phyloP scores from a whole-genome alignment of 2,113 vertebrate species.

The Heliornis fulica region DNA sequence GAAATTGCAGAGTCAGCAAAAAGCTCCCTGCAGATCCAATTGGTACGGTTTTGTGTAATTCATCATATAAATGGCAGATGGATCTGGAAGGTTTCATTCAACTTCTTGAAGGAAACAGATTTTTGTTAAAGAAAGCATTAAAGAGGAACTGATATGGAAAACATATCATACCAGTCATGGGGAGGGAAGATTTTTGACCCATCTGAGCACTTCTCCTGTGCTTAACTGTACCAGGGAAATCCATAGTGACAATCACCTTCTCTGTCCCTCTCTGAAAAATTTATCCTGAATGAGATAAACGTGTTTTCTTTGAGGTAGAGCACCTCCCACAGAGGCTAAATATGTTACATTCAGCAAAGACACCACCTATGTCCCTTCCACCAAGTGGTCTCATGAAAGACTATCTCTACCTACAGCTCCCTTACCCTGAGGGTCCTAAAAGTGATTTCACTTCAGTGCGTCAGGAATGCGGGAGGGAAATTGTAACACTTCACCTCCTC shows the following conservation, averaged over 20 bases:
- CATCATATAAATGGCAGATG: neutral
- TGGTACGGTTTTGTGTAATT: neutral
- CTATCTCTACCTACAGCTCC: neutral
- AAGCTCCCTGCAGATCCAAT: neutral
- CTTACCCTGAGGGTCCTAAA: neutral
- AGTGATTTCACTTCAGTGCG: neutral
- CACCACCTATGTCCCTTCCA: neutral
- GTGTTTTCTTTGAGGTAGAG: neutral
- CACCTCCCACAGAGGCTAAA: neutral
- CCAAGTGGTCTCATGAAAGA: fast-evolving
- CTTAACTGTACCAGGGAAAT: neutral
- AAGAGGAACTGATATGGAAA: neutral
- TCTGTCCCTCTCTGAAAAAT: neutral
- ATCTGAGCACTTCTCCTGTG: neutral
- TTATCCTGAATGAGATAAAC: neutral
- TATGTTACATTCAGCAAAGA: neutral
- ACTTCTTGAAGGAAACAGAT: neutral
- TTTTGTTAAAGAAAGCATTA: neutral
- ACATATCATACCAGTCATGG: neutral
- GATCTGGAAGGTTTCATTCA: neutral
- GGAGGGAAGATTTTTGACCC: neutral
- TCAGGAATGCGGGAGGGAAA: neutral
- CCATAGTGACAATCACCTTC: neutral
- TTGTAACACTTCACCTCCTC: neutral
- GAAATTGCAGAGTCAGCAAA: neutral